Evolutionary conservation across 2,113 vertebrate species (phyloP).

Genomic region (Aspidoscelis tigris): DNA sequence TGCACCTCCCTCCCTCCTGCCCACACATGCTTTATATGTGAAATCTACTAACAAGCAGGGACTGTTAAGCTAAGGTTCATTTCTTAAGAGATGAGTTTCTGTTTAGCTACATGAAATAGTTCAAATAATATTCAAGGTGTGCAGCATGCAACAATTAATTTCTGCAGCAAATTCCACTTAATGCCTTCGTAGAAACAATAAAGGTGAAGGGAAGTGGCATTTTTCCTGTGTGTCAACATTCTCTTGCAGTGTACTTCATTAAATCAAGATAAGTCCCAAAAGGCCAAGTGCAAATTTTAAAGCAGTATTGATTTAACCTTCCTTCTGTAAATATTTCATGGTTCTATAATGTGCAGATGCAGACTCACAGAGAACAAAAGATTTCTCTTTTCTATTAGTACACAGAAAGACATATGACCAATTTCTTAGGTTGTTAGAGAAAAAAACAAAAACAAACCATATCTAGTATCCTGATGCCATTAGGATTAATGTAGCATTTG

Average conservation of each 20-base stretch:
- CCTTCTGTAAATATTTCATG: conserved; percentile 79
- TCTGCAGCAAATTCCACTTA: conserved; percentile 65
- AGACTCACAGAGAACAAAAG: conserved; percentile 69
- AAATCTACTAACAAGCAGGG: conserved; percentile 23
- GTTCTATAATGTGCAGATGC: conserved; percentile 70
- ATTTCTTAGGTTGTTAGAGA: conserved; percentile 69
- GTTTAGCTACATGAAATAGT: conserved; percentile 51
- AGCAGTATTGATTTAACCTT: conserved; percentile 80
- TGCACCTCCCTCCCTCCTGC: too few relatives aligned
- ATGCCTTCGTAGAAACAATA: conserved; percentile 61
- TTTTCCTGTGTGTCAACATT: conserved; percentile 73
- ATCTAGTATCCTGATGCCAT: conserved; percentile 49
- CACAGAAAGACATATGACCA: conserved; percentile 45
- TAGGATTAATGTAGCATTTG: conserved; percentile 45
- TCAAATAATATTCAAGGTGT: conserved; percentile 56
- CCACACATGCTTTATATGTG: background rate
- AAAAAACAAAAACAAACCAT: conserved; percentile 63
- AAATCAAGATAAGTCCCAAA: conserved; percentile 77
- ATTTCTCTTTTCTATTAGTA: conserved; percentile 55
- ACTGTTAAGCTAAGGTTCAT: conserved; percentile 14
- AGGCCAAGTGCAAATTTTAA: conserved; percentile 78
- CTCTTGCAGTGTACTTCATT: conserved; percentile 75
- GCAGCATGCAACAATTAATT: conserved; percentile 71
- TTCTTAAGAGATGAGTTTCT: conserved; percentile 50
- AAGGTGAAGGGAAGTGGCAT: conserved; percentile 43